Percentiles rank a stretch among this genome's conserved stretches.
Evolutionary conservation across 1,140 invertebrate genomes (phyloP).

Genomic region (Grapholita molesta): DNA sequence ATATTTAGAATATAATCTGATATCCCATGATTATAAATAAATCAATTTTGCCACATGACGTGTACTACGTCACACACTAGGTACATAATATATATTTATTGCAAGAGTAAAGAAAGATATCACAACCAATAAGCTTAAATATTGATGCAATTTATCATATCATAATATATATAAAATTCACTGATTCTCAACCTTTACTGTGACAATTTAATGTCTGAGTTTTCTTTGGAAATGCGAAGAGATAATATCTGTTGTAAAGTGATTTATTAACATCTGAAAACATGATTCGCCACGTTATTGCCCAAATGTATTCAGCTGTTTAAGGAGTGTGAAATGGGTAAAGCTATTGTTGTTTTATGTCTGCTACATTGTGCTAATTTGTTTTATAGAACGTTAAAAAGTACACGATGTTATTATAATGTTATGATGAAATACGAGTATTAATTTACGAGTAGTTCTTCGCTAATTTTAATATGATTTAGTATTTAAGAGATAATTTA

Average conservation of each 20-base stretch:
- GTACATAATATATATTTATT: too few species aligned
- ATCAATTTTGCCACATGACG: too few species aligned
- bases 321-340: conserved; percentile 1
- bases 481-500: too few species aligned
- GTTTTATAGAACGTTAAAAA: not conserved
- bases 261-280: conserved; percentile 16
- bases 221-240: not conserved
- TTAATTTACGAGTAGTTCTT: too few species aligned
- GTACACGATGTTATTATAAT: not conserved
- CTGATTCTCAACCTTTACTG: not conserved
- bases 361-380: not conserved
- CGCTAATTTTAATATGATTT: too few species aligned
- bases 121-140: too few species aligned
- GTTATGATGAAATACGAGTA: not conserved
- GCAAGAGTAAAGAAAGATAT: too few species aligned
- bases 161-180: not conserved
- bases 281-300: conserved; percentile 9
- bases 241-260: not conserved
- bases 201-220: not conserved
- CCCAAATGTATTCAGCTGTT: conserved; percentile 8
- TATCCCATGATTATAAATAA: too few species aligned
- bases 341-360: conserved; percentile 5
- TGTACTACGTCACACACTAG: too few species aligned
- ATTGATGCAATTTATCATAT: too few species aligned
- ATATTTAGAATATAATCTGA: too few species aligned